Evolutionary conservation across 2,888 invertebrate genomes (phyloP).

Genomic region (Leptothorax acervorum): DNA sequence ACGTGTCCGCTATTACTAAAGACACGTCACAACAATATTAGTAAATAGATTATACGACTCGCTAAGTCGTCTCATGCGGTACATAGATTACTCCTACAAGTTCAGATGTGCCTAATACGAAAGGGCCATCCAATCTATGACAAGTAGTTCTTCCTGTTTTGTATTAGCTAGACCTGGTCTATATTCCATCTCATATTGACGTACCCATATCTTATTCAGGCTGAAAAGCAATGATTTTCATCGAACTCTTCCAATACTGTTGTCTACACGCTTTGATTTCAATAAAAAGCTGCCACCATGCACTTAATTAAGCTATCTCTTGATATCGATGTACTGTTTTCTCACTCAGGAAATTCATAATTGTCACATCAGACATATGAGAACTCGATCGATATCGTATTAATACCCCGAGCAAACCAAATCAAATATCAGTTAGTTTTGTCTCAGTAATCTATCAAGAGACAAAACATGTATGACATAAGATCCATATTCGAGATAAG

Average conservation of each 20-base stretch:
- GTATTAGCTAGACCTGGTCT: slow-evolving; percentile 52
- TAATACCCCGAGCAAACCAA: slow-evolving; percentile 48
- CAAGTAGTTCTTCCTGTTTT: slow-evolving; percentile 84
- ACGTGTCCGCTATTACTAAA: slow-evolving; percentile 61
- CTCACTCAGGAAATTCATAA: slow-evolving; percentile 44
- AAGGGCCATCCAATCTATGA: slow-evolving; percentile 79
- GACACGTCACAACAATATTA: slow-evolving; percentile 54
- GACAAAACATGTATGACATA: slow-evolving; percentile 68
- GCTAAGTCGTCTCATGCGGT: slow-evolving; percentile 38
- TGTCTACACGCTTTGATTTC: not conserved
- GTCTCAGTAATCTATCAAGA: slow-evolving; percentile 65
- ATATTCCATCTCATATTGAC: not conserved
- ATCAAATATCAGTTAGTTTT: slow-evolving; percentile 71
- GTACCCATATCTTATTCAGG: not conserved
- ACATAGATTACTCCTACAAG: slow-evolving; percentile 44
- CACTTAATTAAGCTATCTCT: not conserved
- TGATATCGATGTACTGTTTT: not conserved
- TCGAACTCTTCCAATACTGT: not conserved
- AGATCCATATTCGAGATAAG: slow-evolving; percentile 3
- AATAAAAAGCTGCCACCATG: not conserved
- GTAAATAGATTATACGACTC: slow-evolving; percentile 65
- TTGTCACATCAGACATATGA: slow-evolving; percentile 51
- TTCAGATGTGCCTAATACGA: slow-evolving; percentile 61
- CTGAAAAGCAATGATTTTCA: slow-evolving; percentile 20
- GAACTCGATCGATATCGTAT: slow-evolving; percentile 63